Conservation (phyloP, 2,888 invertebrate genomes). For the Zelleria hepariella region DNA sequence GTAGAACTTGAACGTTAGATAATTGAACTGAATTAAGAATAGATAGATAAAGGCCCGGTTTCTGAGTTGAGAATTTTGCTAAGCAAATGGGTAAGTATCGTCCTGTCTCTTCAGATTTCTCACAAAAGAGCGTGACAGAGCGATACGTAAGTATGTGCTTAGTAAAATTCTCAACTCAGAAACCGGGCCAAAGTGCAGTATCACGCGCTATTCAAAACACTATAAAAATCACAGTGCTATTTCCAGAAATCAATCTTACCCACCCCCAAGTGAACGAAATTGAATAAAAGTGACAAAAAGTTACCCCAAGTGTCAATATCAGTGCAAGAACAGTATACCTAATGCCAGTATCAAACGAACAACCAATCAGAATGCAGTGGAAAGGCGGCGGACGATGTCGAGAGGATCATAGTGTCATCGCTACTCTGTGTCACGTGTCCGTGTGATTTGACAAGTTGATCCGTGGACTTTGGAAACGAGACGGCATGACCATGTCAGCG, state of each 20-base stretch:
- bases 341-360: background rate
- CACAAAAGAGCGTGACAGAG: too few relatives aligned
- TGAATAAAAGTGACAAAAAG: background rate
- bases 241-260: background rate
- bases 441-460: background rate
- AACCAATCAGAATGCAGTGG: background rate
- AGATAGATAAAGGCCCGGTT: too few relatives aligned
- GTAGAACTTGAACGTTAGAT: too few relatives aligned
- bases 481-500: background rate
- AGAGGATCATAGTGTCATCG: background rate
- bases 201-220: too few relatives aligned
- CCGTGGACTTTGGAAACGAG: background rate
- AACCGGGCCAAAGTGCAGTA: too few relatives aligned
- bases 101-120: too few relatives aligned
- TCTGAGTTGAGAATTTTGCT: too few relatives aligned
- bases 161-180: too few relatives aligned
- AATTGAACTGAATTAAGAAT: too few relatives aligned
- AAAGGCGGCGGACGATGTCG: background rate
- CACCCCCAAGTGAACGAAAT: background rate
- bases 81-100: too few relatives aligned
- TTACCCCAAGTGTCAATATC: background rate
- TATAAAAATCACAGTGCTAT: too few relatives aligned
- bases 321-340: background rate
- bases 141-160: too few relatives aligned
- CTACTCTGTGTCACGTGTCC: background rate